phyloP scores from a whole-genome alignment of 2,797 vertebrate genomes.

The Ambastaia sidthimunki region DNA sequence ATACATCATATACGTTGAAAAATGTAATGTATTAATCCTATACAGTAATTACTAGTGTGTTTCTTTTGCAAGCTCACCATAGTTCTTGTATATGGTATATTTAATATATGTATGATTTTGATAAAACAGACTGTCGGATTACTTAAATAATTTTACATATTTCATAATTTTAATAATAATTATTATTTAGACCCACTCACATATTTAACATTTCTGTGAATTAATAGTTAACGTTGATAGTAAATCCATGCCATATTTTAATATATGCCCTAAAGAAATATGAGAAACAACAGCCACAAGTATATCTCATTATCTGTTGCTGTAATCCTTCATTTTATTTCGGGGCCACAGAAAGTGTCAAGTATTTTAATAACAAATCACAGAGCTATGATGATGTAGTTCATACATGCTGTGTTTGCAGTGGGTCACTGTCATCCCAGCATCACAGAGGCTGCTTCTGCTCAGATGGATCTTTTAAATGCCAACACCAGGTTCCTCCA shows the following conservation, averaged over 20 bases:
- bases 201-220: neutral
- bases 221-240: too few relatives aligned
- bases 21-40: neutral
- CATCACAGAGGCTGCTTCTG: slow-evolving; percentile 82
- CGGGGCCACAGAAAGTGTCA: neutral
- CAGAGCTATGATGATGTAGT: too few relatives aligned
- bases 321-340: too few relatives aligned
- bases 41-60: neutral
- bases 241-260: too few relatives aligned
- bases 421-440: slow-evolving; percentile 96
- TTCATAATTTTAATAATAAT: too few relatives aligned
- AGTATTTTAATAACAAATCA: neutral
- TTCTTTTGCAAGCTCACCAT: neutral
- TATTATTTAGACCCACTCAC: too few relatives aligned
- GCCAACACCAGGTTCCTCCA: slow-evolving; percentile 91
- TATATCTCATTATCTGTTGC: neutral
- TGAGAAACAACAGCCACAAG: neutral
- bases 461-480: slow-evolving; percentile 89
- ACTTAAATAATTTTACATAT: too few relatives aligned
- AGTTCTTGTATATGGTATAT: too few relatives aligned
- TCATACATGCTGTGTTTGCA: slow-evolving; percentile 49
- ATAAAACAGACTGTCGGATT: too few relatives aligned
- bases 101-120: too few relatives aligned
- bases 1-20: too few relatives aligned
- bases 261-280: neutral